Evolutionary conservation across 2,797 vertebrate species (phyloP).

Genomic region (Poecilia wingei): DNA sequence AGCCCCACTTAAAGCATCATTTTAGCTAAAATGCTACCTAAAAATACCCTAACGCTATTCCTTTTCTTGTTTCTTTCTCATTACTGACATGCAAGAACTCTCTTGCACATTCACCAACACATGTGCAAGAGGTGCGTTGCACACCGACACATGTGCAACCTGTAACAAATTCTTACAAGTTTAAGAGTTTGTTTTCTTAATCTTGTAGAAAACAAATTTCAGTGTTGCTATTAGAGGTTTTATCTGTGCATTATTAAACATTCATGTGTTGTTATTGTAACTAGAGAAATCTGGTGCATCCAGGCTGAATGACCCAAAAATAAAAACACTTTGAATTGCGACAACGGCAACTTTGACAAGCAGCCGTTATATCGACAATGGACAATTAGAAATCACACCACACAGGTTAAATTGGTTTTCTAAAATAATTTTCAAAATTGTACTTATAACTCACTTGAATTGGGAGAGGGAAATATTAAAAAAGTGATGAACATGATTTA

Average conservation of each 20-base stretch:
- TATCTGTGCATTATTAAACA: conserved; percentile 77
- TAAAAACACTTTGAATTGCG: conserved; percentile 64
- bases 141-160: no score
- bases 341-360: conserved; percentile 65
- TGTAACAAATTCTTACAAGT: no score
- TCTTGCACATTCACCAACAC: conserved; percentile 23
- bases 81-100: conserved; percentile 32
- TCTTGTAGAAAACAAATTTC: conserved; percentile 26
- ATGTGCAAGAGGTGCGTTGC: background rate
- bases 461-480: conserved; percentile 5
- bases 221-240: conserved; percentile 57
- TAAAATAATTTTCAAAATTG: conserved; percentile 22
- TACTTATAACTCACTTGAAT: conserved; percentile 34
- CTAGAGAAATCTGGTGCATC: conserved; percentile 74
- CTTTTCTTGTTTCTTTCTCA: conserved; percentile 9
- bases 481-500: conserved; percentile 16
- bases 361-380: conserved; percentile 62
- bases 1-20: background rate
- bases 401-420: conserved; percentile 45
- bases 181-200: no score
- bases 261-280: conserved; percentile 78
- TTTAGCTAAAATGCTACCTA: background rate
- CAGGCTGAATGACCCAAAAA: conserved; percentile 73
- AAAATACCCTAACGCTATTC: background rate
- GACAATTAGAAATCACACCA: conserved; percentile 60